Evolutionary conservation across 1,140 invertebrate genomes (phyloP), one percentile per base, ranked within the genome.

Genomic region (Lordiphosa collinella): DNA sequence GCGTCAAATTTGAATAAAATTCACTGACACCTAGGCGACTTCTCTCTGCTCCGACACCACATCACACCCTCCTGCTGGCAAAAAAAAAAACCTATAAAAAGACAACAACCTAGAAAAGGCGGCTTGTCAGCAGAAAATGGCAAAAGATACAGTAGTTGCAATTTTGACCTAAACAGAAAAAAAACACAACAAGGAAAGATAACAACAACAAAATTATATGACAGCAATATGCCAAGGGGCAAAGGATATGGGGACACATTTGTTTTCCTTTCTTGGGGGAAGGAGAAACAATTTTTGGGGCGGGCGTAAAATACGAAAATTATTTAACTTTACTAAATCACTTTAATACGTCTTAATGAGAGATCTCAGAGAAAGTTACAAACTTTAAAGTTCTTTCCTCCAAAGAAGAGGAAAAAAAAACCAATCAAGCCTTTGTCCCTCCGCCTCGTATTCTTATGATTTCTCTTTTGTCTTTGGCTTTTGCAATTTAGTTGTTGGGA

Each of bases 1-100:
- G 67, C 57, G 72, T 56, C 62, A 84, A 82, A 82, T 82, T 82
- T 84, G 58, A 82, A 84, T 84, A 82, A 82, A 84, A 82, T 84
- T 72, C 72, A 82, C 76, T 78, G 68, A 68, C 71, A 82, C 76
- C 78, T 84, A 55, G 46, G 47, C 46, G 29, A 12, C 46, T 36
- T 41, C 31, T 32, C 10, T 43, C 32, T 46, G 35, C 46, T 14
- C 14, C 35, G 0, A 3, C 22, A 29, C 51, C 29, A 22, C 13
- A 12, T 34, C 13, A 12, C 47, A 35, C n/a, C 16, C 41, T 12
- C 10, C 36, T 43, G 2, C 13, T 8, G 0, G 25, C 1, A 5
- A 13, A 36, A 57, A 37, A 48, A 43, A 54, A 55, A 40, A 34
- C 44, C 76, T 68, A 84, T 84, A 84, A 78, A 82, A 68, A 59